These are phyloP conservation scores for Macquaria ambigua DNA, from an alignment of 2,113 vertebrate genomes.

Conservation along the genomic window DNA sequence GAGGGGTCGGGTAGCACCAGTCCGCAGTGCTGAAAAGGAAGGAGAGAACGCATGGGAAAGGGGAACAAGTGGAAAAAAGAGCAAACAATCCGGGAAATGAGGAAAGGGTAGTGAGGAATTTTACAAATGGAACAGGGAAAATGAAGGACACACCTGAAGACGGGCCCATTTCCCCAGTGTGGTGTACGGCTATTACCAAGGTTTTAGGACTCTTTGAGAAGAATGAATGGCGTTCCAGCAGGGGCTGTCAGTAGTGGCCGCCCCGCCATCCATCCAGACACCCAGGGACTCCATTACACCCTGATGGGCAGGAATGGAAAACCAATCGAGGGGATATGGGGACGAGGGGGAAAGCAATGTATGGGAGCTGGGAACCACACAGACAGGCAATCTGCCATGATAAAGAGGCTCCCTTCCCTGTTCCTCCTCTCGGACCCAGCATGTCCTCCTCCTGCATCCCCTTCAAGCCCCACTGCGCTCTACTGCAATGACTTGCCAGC, in stretches of 20 bases:
- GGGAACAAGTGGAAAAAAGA: background rate
- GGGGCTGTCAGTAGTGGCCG: conserved; percentile 57
- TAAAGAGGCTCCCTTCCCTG: conserved; percentile 75
- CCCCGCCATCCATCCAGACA: conserved; percentile 78
- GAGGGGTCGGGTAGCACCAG: conserved; percentile 18
- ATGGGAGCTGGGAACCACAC: conserved; percentile 57
- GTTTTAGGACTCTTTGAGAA: conserved; percentile 57
- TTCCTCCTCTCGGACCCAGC: conserved; percentile 59
- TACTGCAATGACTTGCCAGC: conserved; percentile 33
- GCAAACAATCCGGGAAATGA: conserved; percentile 44
- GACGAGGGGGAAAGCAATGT: conserved; percentile 61
- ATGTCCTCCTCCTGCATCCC: conserved; percentile 76
- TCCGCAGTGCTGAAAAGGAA: conserved; percentile 20
- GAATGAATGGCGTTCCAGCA: conserved; percentile 55
- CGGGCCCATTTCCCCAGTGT: conserved; percentile 54
- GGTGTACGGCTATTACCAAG: conserved; percentile 58
- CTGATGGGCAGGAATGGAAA: conserved; percentile 80
- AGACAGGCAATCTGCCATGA: conserved; percentile 86
- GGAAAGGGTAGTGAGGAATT: conserved; percentile 46
- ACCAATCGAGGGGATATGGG: conserved; percentile 77
- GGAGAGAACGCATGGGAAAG: conserved; percentile 11
- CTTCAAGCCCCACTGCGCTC: conserved; percentile 80
- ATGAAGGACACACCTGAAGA: conserved; percentile 50
- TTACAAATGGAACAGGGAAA: conserved; percentile 43
- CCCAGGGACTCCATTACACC: conserved; percentile 80